Evolutionary conservation across 2,888 invertebrate genomes (phyloP), one percentile per base, ranked within the genome.

Genomic region (Dasypogon diadema): DNA sequence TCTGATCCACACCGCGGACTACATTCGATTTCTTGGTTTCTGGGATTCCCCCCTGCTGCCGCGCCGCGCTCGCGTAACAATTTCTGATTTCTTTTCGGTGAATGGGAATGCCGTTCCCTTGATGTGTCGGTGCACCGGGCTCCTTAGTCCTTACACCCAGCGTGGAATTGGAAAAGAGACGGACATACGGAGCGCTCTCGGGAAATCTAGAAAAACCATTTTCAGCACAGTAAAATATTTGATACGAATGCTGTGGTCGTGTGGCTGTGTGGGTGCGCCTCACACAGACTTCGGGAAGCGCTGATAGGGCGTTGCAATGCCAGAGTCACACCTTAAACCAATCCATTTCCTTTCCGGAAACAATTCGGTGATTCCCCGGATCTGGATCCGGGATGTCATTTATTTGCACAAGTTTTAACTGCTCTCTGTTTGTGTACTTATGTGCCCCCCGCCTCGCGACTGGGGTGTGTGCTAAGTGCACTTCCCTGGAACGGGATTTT

Each of bases 251-350:
- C 8, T 70, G 34, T n/a, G n/a, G n/a, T n/a, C n/a, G n/a, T n/a
- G n/a, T n/a, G n/a, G n/a, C n/a, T n/a, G 54, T 70, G 54, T 70
- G 30, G 51, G 70, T 70, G 70, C 14, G n/a, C 18, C 26, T 70
- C 65, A 46, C 42, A 42, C 42, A 30, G 37, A 63, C 30, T 48
- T 58, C 55, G 51, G 54, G 58, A 68, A 65, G 65, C 54, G 46
- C 65, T 58, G 68, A 65, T 75, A 73, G 77, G 77, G 77, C 77
- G 77, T 77, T 77, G 77, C 77, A 77, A 48, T 75, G 56, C 65
- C 48, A 37, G 58, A 77, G 77, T 77, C 77, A 77, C 77, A 77
- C 77, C 77, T 77, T 74, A 75, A 73, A 75, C 75, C 74, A 77
- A 77, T 77, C 73, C 77, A 75, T 77, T 77, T 74, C 70, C 72